phyloP scores from a whole-genome alignment of 2,888 invertebrate species.

The Meteorus colon region DNA sequence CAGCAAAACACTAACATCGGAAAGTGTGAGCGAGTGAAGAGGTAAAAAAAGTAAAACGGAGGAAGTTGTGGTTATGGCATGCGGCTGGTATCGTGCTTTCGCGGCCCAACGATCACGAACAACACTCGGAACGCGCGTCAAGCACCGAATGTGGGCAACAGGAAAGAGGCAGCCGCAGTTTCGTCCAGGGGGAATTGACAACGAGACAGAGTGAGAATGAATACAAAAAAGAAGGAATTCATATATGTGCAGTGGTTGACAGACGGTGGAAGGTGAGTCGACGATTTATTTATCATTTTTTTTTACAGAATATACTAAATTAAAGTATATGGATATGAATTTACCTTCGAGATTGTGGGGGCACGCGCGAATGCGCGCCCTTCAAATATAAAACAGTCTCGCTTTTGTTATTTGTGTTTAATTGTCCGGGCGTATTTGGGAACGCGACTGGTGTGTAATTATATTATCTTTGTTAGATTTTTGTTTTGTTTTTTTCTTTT shows the following conservation, averaged over 20 bases:
- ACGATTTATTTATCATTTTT: slow-evolving; percentile 6
- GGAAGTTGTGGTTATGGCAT: slow-evolving; percentile 66
- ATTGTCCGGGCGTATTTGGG: slow-evolving; percentile 63
- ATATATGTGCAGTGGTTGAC: slow-evolving; percentile 25
- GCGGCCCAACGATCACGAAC: slow-evolving; percentile 62
- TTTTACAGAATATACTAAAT: not conserved
- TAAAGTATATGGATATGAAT: slow-evolving; percentile 21
- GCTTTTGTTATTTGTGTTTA: slow-evolving; percentile 69
- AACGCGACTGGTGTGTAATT: not conserved
- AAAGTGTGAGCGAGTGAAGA: slow-evolving; percentile 33
- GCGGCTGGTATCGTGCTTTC: slow-evolving; percentile 62
- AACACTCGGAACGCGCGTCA: slow-evolving; percentile 48
- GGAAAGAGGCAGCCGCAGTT: slow-evolving; percentile 39
- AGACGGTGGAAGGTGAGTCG: not conserved
- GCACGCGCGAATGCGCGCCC: slow-evolving; percentile 57
- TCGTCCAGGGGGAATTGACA: slow-evolving; percentile 38
- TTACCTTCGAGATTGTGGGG: slow-evolving; percentile 48
- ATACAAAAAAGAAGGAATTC: not conserved
- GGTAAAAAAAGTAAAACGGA: slow-evolving; percentile 52
- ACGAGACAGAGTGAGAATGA: not conserved
- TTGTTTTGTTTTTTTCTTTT: not conserved
- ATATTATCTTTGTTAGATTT: not conserved
- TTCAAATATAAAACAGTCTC: slow-evolving; percentile 55
- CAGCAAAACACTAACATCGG: not conserved
- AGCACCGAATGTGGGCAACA: slow-evolving; percentile 44